Conservation (phyloP, 2,888 invertebrate genomes). For the Arrhopalites spinosus region DNA sequence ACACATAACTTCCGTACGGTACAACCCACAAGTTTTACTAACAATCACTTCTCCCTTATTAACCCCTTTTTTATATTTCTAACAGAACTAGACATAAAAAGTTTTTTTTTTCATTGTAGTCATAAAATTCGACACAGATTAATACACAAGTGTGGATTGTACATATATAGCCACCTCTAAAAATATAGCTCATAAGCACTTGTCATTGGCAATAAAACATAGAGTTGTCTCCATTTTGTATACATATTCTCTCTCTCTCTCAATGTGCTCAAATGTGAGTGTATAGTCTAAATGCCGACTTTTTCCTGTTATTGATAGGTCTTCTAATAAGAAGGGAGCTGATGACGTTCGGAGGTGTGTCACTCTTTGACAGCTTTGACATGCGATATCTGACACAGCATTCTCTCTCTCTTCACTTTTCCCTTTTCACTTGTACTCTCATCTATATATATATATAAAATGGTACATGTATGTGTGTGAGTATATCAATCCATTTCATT, state of each 20-base stretch:
- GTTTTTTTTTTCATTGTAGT: not conserved
- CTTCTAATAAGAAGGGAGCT: conserved; percentile 42
- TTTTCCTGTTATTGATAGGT: conserved; percentile 10
- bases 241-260: not conserved
- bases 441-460: not conserved
- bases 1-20: no score
- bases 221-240: not conserved
- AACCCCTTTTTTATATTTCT: no score
- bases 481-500: not conserved
- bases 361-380: conserved; percentile 45
- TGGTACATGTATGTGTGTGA: no score
- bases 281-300: not conserved
- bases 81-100: no score
- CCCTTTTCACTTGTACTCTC: not conserved
- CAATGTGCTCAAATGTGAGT: not conserved
- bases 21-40: no score
- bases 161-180: not conserved
- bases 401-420: conserved; percentile 23
- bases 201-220: not conserved
- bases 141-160: no score
- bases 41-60: not conserved
- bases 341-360: conserved; percentile 43
- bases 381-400: conserved; percentile 48
- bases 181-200: not conserved
- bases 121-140: conserved; percentile 11